Conservation (phyloP, 2,888 invertebrate species). For the Agapetus fuscipes region DNA sequence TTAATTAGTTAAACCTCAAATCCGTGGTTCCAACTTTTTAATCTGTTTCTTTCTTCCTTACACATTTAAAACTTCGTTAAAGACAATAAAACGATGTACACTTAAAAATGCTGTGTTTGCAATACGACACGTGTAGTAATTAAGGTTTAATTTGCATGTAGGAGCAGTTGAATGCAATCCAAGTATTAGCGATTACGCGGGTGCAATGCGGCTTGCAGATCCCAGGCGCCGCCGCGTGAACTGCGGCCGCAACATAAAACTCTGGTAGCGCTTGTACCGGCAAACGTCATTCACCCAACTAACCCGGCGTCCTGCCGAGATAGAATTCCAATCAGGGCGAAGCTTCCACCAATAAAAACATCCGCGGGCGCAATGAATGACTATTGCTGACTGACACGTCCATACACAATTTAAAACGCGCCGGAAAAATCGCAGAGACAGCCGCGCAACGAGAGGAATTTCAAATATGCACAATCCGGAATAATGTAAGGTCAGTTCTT, state of each 20-base stretch:
- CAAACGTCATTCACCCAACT: constrained; percentile 16
- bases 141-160: too few relatives aligned
- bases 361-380: constrained; percentile 19
- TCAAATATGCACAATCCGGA: constrained; percentile 10
- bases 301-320: constrained; percentile 38
- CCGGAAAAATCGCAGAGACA: constrained; percentile 6
- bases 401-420: constrained; percentile 15
- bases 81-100: too few relatives aligned
- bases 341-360: constrained; percentile 46
- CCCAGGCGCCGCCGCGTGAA: constrained; percentile 7
- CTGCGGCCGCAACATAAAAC: constrained; percentile 6
- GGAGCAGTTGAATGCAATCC: too few relatives aligned
- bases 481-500: constrained; percentile 9
- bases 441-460: constrained; percentile 7
- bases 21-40: too few relatives aligned
- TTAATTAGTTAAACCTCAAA: too few relatives aligned
- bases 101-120: too few relatives aligned
- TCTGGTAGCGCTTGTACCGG: constrained; percentile 5
- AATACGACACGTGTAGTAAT: too few relatives aligned
- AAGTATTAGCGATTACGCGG: too few relatives aligned
- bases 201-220: constrained; percentile 6
- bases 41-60: too few relatives aligned
- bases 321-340: constrained; percentile 49
- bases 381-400: constrained; percentile 13
- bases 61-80: too few relatives aligned